Evolutionary conservation across 2,888 invertebrate species (phyloP).

Genomic region (Cerastis leucographa): DNA sequence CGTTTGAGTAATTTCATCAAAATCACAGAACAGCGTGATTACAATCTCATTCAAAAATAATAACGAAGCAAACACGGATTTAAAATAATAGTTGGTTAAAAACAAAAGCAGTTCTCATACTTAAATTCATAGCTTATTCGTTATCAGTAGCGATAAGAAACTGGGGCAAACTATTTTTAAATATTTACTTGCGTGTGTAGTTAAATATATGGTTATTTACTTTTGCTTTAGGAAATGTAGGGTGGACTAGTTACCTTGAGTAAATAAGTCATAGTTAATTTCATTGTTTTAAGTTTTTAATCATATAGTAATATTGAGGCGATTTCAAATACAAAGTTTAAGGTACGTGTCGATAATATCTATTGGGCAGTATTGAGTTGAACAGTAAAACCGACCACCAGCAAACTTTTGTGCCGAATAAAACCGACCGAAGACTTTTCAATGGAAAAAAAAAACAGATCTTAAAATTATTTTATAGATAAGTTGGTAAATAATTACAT

Average conservation of each 20-base stretch:
- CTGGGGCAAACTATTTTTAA: constrained; percentile 27
- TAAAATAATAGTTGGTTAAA: not conserved
- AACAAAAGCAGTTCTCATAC: constrained; percentile 30
- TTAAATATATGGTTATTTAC: not conserved
- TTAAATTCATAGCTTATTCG: constrained; percentile 20
- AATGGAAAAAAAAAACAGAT: not conserved
- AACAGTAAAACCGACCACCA: not conserved
- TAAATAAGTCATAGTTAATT: not conserved
- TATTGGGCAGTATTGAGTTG: not conserved
- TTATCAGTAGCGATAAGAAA: constrained; percentile 47
- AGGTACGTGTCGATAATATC: not conserved
- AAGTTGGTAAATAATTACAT: not conserved
- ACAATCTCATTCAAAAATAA: constrained; percentile 16
- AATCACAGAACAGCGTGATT: constrained; percentile 20
- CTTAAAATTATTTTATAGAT: not conserved
- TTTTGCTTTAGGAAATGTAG: not conserved
- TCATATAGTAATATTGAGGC: not conserved
- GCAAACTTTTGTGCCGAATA: not conserved
- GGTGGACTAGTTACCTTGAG: not conserved
- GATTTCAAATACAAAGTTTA: not conserved
- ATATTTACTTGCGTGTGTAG: constrained; percentile 34
- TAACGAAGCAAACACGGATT: not conserved
- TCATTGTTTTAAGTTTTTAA: not conserved
- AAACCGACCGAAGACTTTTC: not conserved
- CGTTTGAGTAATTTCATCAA: not conserved